phyloP scores from a whole-genome alignment of 2,797 vertebrate genomes.

The Atherinosoma microstoma region DNA sequence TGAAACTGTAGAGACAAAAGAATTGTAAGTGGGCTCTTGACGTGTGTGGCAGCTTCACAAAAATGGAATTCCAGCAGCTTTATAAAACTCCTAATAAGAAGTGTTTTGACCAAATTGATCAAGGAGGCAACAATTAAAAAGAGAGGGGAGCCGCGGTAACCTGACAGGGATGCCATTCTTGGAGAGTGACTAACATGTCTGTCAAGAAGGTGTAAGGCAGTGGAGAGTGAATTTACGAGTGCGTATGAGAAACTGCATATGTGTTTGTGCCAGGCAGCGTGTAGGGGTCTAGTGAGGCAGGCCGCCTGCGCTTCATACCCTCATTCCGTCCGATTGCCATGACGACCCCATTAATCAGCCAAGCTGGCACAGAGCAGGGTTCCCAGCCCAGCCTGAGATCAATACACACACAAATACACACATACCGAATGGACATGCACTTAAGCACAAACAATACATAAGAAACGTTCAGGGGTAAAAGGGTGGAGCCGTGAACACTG shows the following conservation, averaged over 20 bases:
- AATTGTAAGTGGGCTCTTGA: too few relatives aligned
- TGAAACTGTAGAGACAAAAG: background rate
- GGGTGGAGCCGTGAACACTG: conserved; percentile 2
- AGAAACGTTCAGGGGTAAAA: conserved; percentile 21
- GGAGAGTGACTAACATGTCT: conserved; percentile 57
- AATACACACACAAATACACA: conserved; percentile 88
- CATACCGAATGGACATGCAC: conserved; percentile 41
- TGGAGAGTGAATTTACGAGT: conserved; percentile 48
- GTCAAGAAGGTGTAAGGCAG: conserved; percentile 55
- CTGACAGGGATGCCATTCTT: conserved; percentile 60
- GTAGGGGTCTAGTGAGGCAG: conserved; percentile 87
- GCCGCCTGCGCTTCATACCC: conserved; percentile 92
- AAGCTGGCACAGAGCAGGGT: conserved; percentile 96
- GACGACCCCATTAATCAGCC: conserved; percentile 99
- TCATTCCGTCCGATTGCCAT: conserved; percentile 98
- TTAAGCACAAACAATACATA: conserved; percentile 39
- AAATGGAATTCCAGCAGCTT: background rate
- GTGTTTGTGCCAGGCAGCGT: conserved; percentile 61
- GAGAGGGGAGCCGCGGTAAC: conserved; percentile 9
- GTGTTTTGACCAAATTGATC: background rate
- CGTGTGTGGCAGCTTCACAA: background rate
- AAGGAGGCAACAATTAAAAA: conserved; percentile 4
- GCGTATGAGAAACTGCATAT: conserved; percentile 7
- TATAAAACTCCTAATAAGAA: conserved; percentile 2
- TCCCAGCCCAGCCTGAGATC: conserved; percentile 97